These are phyloP conservation scores for Festucalex cinctus DNA, from an alignment of 2,113 vertebrate genomes.

Conservation along the genomic window DNA sequence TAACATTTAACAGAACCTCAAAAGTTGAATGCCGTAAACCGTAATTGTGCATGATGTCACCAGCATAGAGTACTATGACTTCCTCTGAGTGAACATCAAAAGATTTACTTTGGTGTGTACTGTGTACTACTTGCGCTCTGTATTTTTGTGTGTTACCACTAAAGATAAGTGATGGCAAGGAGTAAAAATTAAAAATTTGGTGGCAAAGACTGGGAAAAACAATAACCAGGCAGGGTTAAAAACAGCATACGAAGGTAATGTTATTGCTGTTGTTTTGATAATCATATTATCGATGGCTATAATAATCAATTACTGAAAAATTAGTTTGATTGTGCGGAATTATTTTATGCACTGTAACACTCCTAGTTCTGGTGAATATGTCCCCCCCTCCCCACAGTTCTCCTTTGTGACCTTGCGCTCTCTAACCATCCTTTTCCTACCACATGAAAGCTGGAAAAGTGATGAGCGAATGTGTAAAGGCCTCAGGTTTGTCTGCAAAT, in stretches of 20 bases:
- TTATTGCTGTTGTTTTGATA: neutral
- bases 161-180: too few species aligned
- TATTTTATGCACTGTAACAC: conserved; percentile 13
- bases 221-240: neutral
- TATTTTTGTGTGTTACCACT: too few species aligned
- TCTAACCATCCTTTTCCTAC: neutral
- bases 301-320: neutral
- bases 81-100: too few species aligned
- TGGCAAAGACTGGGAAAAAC: neutral
- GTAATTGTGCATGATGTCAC: too few species aligned
- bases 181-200: too few species aligned
- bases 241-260: neutral
- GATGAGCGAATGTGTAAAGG: conserved; percentile 44
- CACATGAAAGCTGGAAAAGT: conserved; percentile 16
- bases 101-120: too few species aligned
- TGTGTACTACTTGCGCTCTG: too few species aligned
- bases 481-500: conserved; percentile 29
- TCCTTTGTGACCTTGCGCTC: conserved; percentile 19
- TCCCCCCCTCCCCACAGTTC: neutral
- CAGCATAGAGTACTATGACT: too few species aligned
- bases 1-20: too few species aligned
- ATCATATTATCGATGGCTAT: neutral
- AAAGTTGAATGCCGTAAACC: too few species aligned
- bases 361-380: conserved; percentile 39
- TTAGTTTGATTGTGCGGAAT: neutral